A percentile compares a stretch with the other conserved stretches of the same genome.
Conservation (phyloP, 2,797 vertebrate genomes). For the Takifugu ocellatus region DNA sequence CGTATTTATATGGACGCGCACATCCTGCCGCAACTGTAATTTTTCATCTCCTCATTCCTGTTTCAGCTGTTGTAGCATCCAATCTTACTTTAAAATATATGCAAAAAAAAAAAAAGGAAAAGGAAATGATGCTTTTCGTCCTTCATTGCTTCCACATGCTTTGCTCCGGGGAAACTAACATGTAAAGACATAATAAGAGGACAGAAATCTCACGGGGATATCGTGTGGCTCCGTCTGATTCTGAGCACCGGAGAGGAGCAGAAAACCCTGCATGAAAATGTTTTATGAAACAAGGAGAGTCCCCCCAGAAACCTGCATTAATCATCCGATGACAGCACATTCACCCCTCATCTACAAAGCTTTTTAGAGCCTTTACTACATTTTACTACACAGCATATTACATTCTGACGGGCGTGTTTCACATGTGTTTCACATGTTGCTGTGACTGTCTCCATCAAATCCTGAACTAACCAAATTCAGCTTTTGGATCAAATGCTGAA, state of each 20-base stretch:
- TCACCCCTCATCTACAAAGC: slow-evolving; percentile 22
- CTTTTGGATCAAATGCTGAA: too few species aligned
- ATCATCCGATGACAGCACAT: slow-evolving; percentile 13
- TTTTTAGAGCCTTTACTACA: not conserved
- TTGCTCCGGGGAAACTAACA: slow-evolving; percentile 8
- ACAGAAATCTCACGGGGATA: not conserved
- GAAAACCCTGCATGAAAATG: slow-evolving; percentile 30
- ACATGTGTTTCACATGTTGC: too few species aligned
- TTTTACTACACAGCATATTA: too few species aligned
- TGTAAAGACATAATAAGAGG: slow-evolving; percentile 11
- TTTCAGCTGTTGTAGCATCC: slow-evolving; percentile 24
- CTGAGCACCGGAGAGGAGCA: slow-evolving; percentile 1
- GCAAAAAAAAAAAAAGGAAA: slow-evolving; percentile 1
- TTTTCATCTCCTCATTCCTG: slow-evolving; percentile 24
- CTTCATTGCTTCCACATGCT: slow-evolving; percentile 16
- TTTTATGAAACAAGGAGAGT: slow-evolving; percentile 33
- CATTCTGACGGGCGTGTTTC: too few species aligned
- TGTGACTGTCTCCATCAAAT: too few species aligned
- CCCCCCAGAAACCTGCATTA: slow-evolving; percentile 18
- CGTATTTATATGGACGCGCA: slow-evolving; percentile 16
- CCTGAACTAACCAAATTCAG: too few species aligned
- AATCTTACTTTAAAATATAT: slow-evolving; percentile 21
- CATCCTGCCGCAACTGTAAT: slow-evolving; percentile 12
- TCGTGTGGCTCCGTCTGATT: not conserved
- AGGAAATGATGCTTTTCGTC: slow-evolving; percentile 16